A percentile compares a stretch with the other conserved stretches of the same genome.
Conservation (phyloP, 2,113 vertebrate genomes). For the Salminus brasiliensis region DNA sequence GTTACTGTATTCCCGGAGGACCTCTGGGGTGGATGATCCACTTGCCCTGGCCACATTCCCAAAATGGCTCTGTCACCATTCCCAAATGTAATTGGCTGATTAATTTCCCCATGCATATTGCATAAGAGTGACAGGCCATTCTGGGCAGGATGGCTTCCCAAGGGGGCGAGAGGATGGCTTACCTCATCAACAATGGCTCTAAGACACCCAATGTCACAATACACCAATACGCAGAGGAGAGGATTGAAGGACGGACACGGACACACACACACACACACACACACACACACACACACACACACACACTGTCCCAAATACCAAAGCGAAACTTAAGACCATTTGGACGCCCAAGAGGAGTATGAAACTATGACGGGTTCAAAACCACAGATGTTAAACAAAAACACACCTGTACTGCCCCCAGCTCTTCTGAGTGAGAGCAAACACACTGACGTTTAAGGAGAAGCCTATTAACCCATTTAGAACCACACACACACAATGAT, state of each 20-base stretch:
- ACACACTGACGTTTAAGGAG: neutral
- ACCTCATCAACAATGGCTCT: slow-evolving; percentile 10
- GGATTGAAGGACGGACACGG: neutral
- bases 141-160: neutral
- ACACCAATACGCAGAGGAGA: neutral
- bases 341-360: neutral
- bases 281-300: neutral
- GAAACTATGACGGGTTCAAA: neutral
- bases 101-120: slow-evolving; percentile 41
- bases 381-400: neutral
- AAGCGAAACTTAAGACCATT: neutral
- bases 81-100: slow-evolving; percentile 39
- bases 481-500: neutral
- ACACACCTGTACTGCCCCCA: neutral
- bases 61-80: slow-evolving; percentile 12
- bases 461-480: neutral
- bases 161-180: neutral
- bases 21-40: neutral
- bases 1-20: slow-evolving; percentile 8
- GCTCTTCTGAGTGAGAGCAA: neutral
- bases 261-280: neutral
- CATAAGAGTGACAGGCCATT: slow-evolving; percentile 5
- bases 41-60: slow-evolving; percentile 3
- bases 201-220: neutral
- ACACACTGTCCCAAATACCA: neutral